Base-by-base conservation (phyloP, 1,140 invertebrate species). In the Lerema accius region DNA sequence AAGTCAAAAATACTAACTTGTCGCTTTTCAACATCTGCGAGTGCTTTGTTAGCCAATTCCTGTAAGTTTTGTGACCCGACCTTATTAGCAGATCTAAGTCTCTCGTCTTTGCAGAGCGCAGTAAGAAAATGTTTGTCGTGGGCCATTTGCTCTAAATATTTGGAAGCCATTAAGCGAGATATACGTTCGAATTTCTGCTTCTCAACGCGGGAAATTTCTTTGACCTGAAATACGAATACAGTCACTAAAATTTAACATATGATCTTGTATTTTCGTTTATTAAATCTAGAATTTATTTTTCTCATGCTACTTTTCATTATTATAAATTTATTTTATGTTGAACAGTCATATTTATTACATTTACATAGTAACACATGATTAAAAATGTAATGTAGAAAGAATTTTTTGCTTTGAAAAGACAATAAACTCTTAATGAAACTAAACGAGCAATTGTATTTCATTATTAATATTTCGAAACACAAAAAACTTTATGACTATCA, bases 121-220 rank as follows among this genome's bases (percentile, higher is more conserved):
- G 67, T 82, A 42, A 90, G 80, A 51, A 90, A 90, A 73, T 86
- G 76, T 73, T 89, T 89, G 69, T 90, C 87, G 51, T 89, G 83
- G 16, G 84, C 84, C 87, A 90, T 90, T 75, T 84, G 78, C 53
- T 82, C 80, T 62, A 90, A 79, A 80, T 89, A 90, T 73, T 87
- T 90, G 13, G 82, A 87, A 23, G 84, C 79, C 85, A 90, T 88
- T 71, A 88, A 62, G 15, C 84, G 82, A 48, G 83, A 84, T 66
- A 82, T 86, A 70, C 80, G 84, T 53, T 82, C 74, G n/a, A 68
- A 56, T 55, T 72, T 82, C 32, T 87, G 84, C 67, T 82, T 82
- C 68, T 88, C 83, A 32, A 78, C 70, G 0, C 75, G 76, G 42
- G 84, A 84, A 55, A 86, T 80, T 75, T 89, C 84, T 76, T 82